Base-by-base conservation (phyloP, 2,113 vertebrate species). In the Microcebus lehilahytsara region DNA sequence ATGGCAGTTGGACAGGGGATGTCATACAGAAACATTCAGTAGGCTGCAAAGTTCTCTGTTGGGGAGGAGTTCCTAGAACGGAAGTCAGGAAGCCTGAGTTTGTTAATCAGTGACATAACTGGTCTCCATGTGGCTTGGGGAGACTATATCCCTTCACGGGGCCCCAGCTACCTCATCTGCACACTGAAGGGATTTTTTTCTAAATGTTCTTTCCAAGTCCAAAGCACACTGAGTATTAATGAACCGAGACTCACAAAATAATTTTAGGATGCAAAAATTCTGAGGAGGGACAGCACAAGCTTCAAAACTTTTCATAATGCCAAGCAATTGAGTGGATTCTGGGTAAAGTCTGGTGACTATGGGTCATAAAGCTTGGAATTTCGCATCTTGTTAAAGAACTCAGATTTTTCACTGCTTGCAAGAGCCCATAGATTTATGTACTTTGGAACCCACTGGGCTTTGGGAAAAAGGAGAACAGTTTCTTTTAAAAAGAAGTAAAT, bases 311-410 rank as follows among this genome's bases (percentile, higher is more conserved):
- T 93, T 66, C 58, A 93, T 19, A 42, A 90, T 58, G 62, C 74
- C 79, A 87, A 60, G 69, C 46, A 53, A 20, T 46, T 78, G 66
- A 83, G 37, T 93, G 46, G 60, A 94, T 90, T 93, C 62, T 91
- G 30, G 88, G 64, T 95, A 95, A 97, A 94, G 49, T 12, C 67
- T 79, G 78, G 67, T 86, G 77, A 95, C n/a, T 67, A 95, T 0
- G 27, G 94, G 37, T 92, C 95, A 94, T 95, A 96, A 94, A 96
- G 27, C 67, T 91, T 94, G 95, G 91, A 96, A 96, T 97, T 97
- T 96, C 85, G 94, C 85, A 96, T 96, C 89, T 96, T 94, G 89
- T 94, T 92, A 93, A 96, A 95, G 62, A 84, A 87, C 72, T 79
- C 90, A 40, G 34, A 40, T 94, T 95, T 88, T 62, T 95, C 75